These are phyloP conservation scores for Colinus virginianus DNA, from an alignment of 2,113 vertebrate genomes.

Conservation along the genomic window DNA sequence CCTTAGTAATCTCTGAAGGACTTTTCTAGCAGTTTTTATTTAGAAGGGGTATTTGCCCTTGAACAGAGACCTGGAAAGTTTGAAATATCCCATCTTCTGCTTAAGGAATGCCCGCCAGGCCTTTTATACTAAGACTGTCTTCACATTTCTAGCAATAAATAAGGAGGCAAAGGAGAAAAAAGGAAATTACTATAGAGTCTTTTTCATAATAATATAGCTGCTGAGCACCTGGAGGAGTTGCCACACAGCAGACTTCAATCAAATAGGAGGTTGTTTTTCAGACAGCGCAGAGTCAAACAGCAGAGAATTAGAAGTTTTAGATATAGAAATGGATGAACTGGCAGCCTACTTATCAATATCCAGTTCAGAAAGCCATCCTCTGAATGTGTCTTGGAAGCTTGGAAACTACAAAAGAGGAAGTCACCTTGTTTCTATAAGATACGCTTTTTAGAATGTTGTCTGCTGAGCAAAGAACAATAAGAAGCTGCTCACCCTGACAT, in stretches of 20 bases:
- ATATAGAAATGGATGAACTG: neutral
- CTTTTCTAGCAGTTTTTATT: neutral
- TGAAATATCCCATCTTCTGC: neutral
- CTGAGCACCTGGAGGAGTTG: neutral
- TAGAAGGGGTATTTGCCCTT: neutral
- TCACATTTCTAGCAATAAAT: neutral
- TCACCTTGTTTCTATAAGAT: neutral
- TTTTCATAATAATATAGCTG: neutral
- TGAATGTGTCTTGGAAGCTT: neutral
- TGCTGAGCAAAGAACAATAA: neutral
- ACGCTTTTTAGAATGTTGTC: neutral
- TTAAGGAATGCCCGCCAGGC: neutral
- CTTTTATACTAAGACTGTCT: neutral
- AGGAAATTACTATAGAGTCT: neutral
- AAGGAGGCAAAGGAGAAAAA: neutral
- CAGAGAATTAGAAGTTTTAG: neutral
- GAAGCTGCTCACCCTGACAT: accelerated
- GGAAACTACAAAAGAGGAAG: neutral
- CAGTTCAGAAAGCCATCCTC: neutral
- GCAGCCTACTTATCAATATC: neutral
- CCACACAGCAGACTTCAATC: neutral
- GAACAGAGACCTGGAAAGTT: neutral
- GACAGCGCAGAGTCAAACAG: neutral
- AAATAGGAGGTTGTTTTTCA: neutral
- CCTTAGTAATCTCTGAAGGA: neutral